phyloP scores from a whole-genome alignment of 2,113 vertebrate species.

The Eulemur macaco region DNA sequence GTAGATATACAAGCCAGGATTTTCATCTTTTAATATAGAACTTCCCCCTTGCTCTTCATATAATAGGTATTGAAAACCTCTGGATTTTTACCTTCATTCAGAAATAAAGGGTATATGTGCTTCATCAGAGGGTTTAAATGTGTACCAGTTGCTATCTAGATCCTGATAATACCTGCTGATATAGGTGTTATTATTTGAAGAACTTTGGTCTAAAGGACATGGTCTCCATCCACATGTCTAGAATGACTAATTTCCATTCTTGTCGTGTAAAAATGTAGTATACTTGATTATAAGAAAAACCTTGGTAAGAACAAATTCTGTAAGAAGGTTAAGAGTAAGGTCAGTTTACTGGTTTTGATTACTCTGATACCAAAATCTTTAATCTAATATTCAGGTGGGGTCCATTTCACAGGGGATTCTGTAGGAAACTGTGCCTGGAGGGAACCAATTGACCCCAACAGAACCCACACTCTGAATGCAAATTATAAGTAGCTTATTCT shows the following conservation, averaged over 20 bases:
- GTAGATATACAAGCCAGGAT: constrained; percentile 36
- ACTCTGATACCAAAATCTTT: constrained; percentile 31
- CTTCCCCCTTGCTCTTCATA: background rate
- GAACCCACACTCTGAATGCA: background rate
- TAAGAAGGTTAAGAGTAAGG: background rate
- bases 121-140: background rate
- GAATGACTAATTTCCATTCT: background rate
- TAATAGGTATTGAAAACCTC: background rate
- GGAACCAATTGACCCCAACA: background rate
- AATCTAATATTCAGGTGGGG: background rate
- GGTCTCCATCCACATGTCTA: background rate
- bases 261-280: background rate
- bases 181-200: background rate
- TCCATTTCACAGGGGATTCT: background rate
- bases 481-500: background rate
- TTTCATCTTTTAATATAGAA: constrained; percentile 34
- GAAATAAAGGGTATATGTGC: background rate
- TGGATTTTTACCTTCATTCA: background rate
- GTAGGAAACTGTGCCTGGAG: background rate
- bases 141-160: background rate
- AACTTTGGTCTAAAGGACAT: background rate
- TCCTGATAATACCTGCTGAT: background rate
- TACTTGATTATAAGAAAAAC: background rate
- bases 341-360: background rate
- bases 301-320: background rate